These are phyloP conservation scores for Ptilonorhynchus violaceus DNA, from an alignment of 2,113 vertebrate genomes.

Conservation along the genomic window DNA sequence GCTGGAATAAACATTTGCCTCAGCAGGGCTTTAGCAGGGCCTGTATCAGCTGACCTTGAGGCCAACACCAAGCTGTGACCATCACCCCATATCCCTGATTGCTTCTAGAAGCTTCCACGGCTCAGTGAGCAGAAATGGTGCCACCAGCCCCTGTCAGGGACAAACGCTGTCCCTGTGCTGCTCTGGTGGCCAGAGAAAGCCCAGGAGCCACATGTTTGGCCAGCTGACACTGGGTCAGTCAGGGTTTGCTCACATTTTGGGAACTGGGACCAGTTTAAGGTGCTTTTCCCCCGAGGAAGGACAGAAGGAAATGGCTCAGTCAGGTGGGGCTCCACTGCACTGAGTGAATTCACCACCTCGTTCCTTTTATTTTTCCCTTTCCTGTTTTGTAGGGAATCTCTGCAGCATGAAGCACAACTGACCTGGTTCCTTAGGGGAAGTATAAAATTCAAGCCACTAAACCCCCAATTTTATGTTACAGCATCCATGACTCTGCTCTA, in stretches of 20 bases:
- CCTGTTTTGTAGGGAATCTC: neutral
- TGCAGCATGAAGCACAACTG: neutral
- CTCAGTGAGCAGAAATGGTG: neutral
- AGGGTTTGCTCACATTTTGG: neutral
- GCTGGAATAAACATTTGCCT: neutral
- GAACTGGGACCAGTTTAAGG: neutral
- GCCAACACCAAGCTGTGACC: neutral
- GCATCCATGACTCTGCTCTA: neutral
- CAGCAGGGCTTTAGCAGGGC: neutral
- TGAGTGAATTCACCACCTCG: rapidly evolving
- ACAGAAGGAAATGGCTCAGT: rapidly evolving
- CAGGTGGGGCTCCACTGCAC: neutral
- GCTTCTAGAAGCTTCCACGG: neutral
- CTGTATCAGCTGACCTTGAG: neutral
- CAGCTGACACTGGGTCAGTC: neutral
- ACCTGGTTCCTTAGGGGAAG: neutral
- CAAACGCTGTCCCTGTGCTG: neutral
- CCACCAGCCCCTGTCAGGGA: neutral
- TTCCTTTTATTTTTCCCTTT: neutral
- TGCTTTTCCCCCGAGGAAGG: neutral
- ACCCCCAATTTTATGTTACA: neutral
- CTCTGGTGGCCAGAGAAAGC: neutral
- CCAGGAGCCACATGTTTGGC: neutral
- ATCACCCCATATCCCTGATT: neutral
- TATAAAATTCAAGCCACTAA: neutral